Base-by-base conservation (phyloP, 2,113 vertebrate species). In the Ramphastos sulfuratus region DNA sequence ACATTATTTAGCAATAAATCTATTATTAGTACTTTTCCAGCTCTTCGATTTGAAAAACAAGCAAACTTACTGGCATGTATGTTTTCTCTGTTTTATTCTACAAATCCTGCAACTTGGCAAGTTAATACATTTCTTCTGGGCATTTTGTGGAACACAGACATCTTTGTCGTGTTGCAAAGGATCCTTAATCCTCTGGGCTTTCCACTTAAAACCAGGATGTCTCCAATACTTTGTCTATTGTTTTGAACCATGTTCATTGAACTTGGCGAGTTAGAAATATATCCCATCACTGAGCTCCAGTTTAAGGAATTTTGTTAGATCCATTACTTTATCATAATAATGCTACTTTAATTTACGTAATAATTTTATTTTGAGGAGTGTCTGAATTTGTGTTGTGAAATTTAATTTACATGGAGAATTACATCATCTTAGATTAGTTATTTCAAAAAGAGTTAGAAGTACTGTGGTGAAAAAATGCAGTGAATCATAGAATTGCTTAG, bases 1-100 rank as follows among this genome's bases (percentile, higher is more conserved):
- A 95, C 79, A 54, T 33, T 9, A 27, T 59, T 91, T 33, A 18
- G 80, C 61, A 86, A 72, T 54, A 69, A 33, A 65, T 90, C 79
- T 91, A 90, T 91, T 95, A 59, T 55, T 91, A 94, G 63, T 18
- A 35, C 27, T 94, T 95, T 83, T 72, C 66, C 87, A 91, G n/a
- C 9, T 92, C 77, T 90, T 93, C 86, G 48, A 78, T 84, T 85
- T 65, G 31, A 92, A 92, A 87, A 92, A 28, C 25, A 28, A 91
- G 42, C 39, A 63, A 85, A 78, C 37, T 88, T 82, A 74, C 69
- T 1, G 0, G 64, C 66, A 44, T 15, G 39, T 67, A 33, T 13
- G 27, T n/a, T 82, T 92, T 92, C 78, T 85, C 92, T 75, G 61
- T 44, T 90, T 74, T 75, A 46, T 63, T 86, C 73, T 78, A 46